Base-by-base conservation (phyloP, 1,140 invertebrate species). In the Hetaerina americana region DNA sequence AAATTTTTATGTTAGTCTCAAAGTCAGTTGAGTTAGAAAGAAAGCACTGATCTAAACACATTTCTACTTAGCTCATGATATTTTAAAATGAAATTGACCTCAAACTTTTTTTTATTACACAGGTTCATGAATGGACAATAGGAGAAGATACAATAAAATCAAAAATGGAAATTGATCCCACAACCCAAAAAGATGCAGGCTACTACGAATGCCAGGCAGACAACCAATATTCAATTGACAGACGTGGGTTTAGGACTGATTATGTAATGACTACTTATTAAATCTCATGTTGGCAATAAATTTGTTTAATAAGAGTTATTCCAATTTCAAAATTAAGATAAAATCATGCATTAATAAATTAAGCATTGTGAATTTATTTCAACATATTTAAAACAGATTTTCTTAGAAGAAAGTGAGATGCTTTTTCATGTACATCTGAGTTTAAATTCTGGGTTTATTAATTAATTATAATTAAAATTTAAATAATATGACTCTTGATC, bases 151-250 rank as follows among this genome's bases (percentile, higher is more conserved):
- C 78, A 27, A 80, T 86, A 69, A 86, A 86, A 76, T 84, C 82
- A 6, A 86, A 86, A 77, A 81, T 86, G 78, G 85, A 86, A 77
- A 86, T 87, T 72, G 85, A 85, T 74, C 85, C 85, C 6, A 84
- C 84, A 6, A 82, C 84, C 27, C 85, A 85, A 77, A 85, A 83
- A 76, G 87, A 88, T 80, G 86, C 85, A 12, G 90, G 89, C 15
- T 89, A 87, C 74, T 91, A 91, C 74, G 87, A 90, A 77, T 90
- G 88, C 75, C 87, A 89, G 74, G 89, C 90, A 5, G 90, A 92
- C 74, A 92, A 92, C 80, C 89, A 91, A 78, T 91, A 90, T 76
- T 83, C 89, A 0, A 87, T 91, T 15, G 90, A 91, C 79, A 83
- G 85, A 73, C 80, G 88, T 71, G 87, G 88, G 69, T 91, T 91